These are phyloP conservation scores for Incurvaria masculella DNA, from an alignment of 2,888 invertebrate genomes.

Conservation along the genomic window DNA sequence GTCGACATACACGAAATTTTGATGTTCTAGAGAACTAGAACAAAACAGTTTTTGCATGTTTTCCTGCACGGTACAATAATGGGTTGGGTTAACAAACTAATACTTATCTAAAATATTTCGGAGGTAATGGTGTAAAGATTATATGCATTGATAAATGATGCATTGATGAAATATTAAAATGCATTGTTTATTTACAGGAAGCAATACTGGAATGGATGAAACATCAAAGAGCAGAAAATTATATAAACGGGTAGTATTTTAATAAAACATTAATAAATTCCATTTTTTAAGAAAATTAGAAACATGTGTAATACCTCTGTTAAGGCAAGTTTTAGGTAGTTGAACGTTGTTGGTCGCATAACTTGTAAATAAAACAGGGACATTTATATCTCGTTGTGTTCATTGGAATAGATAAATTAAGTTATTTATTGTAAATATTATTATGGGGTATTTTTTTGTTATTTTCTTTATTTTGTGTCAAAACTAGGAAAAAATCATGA, in stretches of 20 bases:
- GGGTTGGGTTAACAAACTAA: no score
- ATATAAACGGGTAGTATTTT: no score
- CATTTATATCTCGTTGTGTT: background rate
- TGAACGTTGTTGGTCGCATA: background rate
- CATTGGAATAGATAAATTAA: background rate
- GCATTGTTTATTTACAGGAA: constrained; percentile 13
- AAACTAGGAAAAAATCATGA: no score
- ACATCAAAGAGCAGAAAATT: constrained; percentile 15
- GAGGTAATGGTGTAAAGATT: no score
- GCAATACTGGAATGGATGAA: constrained; percentile 15
- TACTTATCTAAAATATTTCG: no score
- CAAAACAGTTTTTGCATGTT: no score
- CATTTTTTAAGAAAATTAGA: background rate
- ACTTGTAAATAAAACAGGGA: background rate
- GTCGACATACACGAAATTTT: no score
- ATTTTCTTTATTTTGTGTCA: no score
- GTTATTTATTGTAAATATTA: background rate
- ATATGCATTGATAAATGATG: no score
- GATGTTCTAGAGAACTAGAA: no score
- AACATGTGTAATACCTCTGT: background rate
- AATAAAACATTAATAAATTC: constrained; percentile 7
- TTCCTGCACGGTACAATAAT: no score
- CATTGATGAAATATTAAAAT: no score
- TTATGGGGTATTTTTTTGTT: background rate
- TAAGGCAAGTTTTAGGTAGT: background rate